Evolutionary conservation across 37 sponge, comb jelly and placozoan genomes (phyloP), one percentile per base, ranked within the genome.

Genomic region (Beroe ovata): DNA sequence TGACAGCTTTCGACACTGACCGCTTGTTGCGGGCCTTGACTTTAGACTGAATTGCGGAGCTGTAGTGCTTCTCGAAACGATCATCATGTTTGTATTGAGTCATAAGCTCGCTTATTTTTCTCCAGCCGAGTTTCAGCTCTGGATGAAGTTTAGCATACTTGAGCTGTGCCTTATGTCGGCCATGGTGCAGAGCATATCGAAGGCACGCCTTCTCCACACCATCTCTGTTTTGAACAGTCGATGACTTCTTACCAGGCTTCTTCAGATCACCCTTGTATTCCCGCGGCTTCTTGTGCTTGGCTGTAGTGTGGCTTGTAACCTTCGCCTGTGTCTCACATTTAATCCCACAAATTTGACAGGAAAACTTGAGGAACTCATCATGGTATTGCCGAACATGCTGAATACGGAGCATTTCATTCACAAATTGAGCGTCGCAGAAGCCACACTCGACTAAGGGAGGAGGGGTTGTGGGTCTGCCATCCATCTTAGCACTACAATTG

Each of bases 361-460:
- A 30, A 33, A 19, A 66, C 30, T 66, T 25, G 8, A 66, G 34
- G 3, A 18, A 30, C 30, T 66, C 69, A 66, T 34, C 18, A 66
- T 66, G 69, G 35, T 1, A 29, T 1, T 66, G 69, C 1, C 69
- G 32, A 26, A 66, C 35, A 16, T 66, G 69, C 34, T 66, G 69
- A 3, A 66, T 66, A 33, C 69, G 69, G 34, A 66, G 69, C 1
- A 66, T 19, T 33, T 66, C 69, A 66, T 66, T 66, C 36, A 66
- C 34, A 37, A 66, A 66, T 11, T 18, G 35, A 14, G 69, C 32
- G 30, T 33, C 36, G 34, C 69, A 66, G 34, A 30, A 29, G 36
- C 36, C 30, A 30, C 69, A 66, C 11, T 11, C 11, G 8, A 66
- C 69, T 29, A 18, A 34, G 25, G 69, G 69, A 19, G 34, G 32